Evolutionary conservation across 2,888 invertebrate species (phyloP), one percentile per base, ranked within the genome.

Genomic region (Dioctria rufipes): DNA sequence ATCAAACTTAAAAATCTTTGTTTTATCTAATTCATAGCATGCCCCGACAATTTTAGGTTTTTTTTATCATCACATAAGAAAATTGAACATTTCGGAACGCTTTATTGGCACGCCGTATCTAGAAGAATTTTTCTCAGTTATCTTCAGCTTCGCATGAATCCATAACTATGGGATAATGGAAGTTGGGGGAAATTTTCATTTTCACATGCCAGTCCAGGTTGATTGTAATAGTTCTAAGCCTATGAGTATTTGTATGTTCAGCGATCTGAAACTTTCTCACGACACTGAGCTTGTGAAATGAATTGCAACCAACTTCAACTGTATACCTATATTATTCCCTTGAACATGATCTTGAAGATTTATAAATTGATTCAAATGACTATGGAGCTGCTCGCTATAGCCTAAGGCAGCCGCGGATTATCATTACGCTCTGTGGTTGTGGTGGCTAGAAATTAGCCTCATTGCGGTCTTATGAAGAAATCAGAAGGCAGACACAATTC

Each of bases 281-380:
- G 73, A 60, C 60, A 73, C 58, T 58, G 73, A 58, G 60, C 60
- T 40, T 42, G 60, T 13, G 73, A 60, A 60, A 73, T 54, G 71
- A 40, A 71, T 51, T 51, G 13, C 71, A 54, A 43, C 67, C 43
- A 11, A 51, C 69, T 69, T 13, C 60, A 42, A 39, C 73, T 37
- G 58, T 40, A 37, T n/a, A n/a, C n/a, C n/a, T n/a, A n/a, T 42
- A 67, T 40, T 37, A 51, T 37, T 73, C 73, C 73, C 73, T 73
- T 73, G 73, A 73, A 73, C 73, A 73, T 73, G 73, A 73, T 73
- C 73, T 73, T 73, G 73, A 42, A 58, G 60, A 60, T 25, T 42
- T 42, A 60, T 60, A 73, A 73, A 73, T 73, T 73, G 73, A 73
- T 60, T 73, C 73, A 73, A 73, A 60, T 60, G 25, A 25, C 25